These are phyloP conservation scores for Periophthalmus modestus DNA, from an alignment of 2,113 vertebrate species.

Conservation along the genomic window DNA sequence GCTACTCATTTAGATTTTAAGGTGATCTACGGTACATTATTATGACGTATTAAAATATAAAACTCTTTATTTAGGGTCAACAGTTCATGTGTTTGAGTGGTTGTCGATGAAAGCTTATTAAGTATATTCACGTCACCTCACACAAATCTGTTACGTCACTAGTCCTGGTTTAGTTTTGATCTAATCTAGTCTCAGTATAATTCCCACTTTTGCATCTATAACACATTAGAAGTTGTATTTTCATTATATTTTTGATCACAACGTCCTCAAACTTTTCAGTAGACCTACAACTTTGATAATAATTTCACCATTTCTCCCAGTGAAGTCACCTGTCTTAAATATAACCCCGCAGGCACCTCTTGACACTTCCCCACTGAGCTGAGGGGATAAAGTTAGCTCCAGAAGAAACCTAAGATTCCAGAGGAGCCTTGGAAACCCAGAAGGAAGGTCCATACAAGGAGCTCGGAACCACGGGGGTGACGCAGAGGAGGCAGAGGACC, in stretches of 20 bases:
- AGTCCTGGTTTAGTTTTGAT: no score
- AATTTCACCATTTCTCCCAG: constrained; percentile 12
- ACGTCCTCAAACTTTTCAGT: not conserved
- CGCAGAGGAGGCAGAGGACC: not conserved
- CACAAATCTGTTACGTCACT: no score
- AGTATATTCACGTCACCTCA: no score
- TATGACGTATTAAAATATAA: no score
- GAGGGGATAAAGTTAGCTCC: constrained; percentile 71
- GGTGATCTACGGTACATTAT: no score
- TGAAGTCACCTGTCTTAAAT: constrained; percentile 58
- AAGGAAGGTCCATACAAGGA: constrained; percentile 65
- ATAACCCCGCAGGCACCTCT: constrained; percentile 65
- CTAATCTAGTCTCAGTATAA: no score
- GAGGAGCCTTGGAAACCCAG: constrained; percentile 10
- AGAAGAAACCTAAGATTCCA: constrained; percentile 70
- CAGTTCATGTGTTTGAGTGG: no score
- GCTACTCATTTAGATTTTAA: no score
- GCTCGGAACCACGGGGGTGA: constrained; percentile 20
- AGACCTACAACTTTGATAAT: not conserved
- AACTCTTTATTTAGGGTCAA: no score
- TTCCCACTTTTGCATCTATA: no score
- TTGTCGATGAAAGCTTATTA: no score
- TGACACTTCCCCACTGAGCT: constrained; percentile 52
- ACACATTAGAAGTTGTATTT: no score
- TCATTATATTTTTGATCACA: not conserved